Base-by-base conservation (phyloP, 1,140 invertebrate genomes). In the Leptopilina clavipes region DNA sequence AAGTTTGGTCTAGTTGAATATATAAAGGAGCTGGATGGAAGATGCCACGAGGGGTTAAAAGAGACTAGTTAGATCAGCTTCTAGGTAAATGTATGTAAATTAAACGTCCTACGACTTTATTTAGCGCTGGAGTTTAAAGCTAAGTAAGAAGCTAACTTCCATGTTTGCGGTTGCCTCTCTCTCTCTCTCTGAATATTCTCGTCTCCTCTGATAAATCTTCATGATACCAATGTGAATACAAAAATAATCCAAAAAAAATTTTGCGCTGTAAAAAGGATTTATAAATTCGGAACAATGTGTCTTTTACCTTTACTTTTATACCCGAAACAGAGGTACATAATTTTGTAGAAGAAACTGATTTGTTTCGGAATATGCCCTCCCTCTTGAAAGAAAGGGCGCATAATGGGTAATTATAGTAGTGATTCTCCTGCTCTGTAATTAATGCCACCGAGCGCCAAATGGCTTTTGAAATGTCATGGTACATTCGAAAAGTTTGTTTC, bases 21-120 rank as follows among this genome's bases (percentile, higher is more conserved):
- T 31, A 31, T 31, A 31, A 65, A 65, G 19, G 3, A 56, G 54
- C 54, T 59, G n/a, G 7, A 40, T 3, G 10, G 19, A 31, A 12
- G 22, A 25, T 65, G 10, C 22, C 56, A 65, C 25, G 11, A 11
- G 37, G 6, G 22, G 25, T 65, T 65, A 31, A 65, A 22, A 65
- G 22, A 65, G 59, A 31, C 59, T 6, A 31, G 22, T 65, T 65
- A n/a, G 59, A 31, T 65, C 59, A 65, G 25, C 59, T 65, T 14
- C 59, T 65, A 14, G 73, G 78, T 76, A 82, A 84, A 82, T 84
- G 77, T 84, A 84, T 84, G 83, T 79, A 84, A 84, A 84, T 84
- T 84, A 84, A 84, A 84, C 76, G 83, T 84, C 77, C 79, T 74
- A 72, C 79, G 83, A 84, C 83, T 84, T 84, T 84, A 84, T 84